A percentile compares a stretch with the other conserved stretches of the same genome.
Evolutionary conservation across 1,140 invertebrate genomes (phyloP).

Genomic region (Odontomachus brunneus): DNA sequence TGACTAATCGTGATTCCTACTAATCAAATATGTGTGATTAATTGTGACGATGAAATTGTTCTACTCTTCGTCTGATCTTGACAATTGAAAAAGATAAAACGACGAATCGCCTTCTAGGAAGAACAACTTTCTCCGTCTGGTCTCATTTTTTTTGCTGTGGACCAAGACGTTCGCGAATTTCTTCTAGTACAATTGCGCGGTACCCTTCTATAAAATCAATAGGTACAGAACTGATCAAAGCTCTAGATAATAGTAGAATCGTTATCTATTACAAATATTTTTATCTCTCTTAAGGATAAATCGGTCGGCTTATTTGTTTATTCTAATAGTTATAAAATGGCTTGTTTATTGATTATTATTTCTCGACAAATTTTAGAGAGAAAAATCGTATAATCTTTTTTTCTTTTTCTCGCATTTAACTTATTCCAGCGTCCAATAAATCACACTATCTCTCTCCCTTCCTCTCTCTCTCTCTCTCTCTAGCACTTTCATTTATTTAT

Average conservation of each 20-base stretch:
- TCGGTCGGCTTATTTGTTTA: not conserved
- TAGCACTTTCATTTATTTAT: not conserved
- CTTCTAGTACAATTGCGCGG: too few relatives aligned
- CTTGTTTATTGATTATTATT: too few relatives aligned
- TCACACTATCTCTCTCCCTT: too few relatives aligned
- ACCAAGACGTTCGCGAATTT: too few relatives aligned
- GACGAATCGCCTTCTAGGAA: not conserved
- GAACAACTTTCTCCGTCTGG: not conserved
- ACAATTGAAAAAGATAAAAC: not conserved
- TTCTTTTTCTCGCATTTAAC: too few relatives aligned
- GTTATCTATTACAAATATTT: not conserved
- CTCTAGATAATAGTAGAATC: too few relatives aligned
- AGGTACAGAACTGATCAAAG: not conserved
- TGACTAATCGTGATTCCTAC: not conserved
- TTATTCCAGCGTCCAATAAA: too few relatives aligned
- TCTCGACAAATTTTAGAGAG: too few relatives aligned
- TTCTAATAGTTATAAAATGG: not conserved
- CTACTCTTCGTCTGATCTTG: not conserved
- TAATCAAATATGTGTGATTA: not conserved
- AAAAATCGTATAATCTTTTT: not conserved
- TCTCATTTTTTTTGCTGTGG: too few relatives aligned
- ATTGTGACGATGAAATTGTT: not conserved
- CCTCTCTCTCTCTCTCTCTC: too few relatives aligned
- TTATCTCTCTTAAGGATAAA: not conserved
- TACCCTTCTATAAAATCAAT: not conserved